Conservation (phyloP, 2,113 vertebrate genomes). For the Cebidichthys violaceus region DNA sequence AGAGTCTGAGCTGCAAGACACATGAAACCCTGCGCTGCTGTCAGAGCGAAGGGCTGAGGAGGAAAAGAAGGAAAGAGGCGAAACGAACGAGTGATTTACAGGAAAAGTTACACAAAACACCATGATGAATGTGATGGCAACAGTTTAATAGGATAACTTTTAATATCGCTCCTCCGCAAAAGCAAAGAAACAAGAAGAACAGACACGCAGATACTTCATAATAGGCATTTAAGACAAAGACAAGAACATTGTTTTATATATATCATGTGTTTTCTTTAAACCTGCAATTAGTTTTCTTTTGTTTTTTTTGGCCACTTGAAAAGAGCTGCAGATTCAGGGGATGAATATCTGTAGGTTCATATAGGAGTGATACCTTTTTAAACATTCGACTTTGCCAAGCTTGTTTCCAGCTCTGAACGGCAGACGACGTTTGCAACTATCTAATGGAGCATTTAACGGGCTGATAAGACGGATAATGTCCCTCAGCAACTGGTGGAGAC, state of each 20-base stretch:
- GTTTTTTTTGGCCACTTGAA: background rate
- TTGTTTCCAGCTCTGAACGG: background rate
- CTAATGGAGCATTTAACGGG: background rate
- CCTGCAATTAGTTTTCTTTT: background rate
- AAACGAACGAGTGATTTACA: background rate
- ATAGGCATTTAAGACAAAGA: background rate
- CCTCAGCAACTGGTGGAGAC: background rate
- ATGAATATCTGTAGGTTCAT: background rate
- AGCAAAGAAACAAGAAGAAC: background rate
- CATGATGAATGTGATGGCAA: background rate
- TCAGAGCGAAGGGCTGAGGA: conserved; percentile 26
- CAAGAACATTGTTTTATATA: background rate
- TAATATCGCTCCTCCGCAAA: background rate
- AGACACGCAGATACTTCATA: background rate
- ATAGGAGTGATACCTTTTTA: background rate
- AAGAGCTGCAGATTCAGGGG: background rate
- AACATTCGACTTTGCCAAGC: background rate
- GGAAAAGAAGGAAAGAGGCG: conserved; percentile 17
- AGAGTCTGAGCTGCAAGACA: conserved; percentile 59
- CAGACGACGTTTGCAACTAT: background rate
- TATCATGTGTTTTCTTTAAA: background rate
- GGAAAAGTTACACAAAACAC: background rate
- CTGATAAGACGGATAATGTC: background rate
- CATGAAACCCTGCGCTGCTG: conserved; percentile 50
- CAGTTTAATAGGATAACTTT: conserved; percentile 1